Percentiles rank a stretch among this genome's conserved stretches.
These are phyloP conservation scores for Deroplatys truncata DNA, from an alignment of 2,888 invertebrate genomes.

Conservation along the genomic window DNA sequence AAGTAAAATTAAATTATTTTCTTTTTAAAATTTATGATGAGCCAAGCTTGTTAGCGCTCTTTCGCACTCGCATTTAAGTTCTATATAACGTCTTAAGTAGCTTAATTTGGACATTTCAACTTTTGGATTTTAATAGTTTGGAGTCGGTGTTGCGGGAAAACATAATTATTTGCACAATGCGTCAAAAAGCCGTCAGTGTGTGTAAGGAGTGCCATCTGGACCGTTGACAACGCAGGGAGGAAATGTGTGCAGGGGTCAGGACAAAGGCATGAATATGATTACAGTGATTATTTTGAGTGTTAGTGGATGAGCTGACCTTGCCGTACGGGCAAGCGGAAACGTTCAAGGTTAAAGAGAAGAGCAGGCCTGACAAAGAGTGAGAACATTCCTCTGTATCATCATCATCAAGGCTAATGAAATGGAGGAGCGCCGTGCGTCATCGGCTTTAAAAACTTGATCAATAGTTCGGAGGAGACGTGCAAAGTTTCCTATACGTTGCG, in stretches of 20 bases:
- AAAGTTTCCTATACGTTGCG: too few species aligned
- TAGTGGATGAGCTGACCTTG: constrained; percentile 47
- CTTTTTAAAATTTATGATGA: too few species aligned
- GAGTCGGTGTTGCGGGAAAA: too few species aligned
- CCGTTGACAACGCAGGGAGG: neutral
- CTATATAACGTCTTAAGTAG: too few species aligned
- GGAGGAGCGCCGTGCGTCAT: constrained; percentile 10
- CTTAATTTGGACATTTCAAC: too few species aligned
- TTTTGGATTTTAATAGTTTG: too few species aligned
- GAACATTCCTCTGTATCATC: neutral
- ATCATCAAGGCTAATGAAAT: neutral
- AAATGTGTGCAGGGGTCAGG: constrained; percentile 23
- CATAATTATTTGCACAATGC: too few species aligned
- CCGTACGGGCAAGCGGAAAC: constrained; percentile 39
- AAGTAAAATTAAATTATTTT: too few species aligned
- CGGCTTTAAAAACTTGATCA: neutral
- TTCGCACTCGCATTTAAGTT: too few species aligned
- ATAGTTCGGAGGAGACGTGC: neutral
- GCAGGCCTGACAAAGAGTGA: constrained; percentile 6
- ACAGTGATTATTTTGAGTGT: constrained; percentile 25
- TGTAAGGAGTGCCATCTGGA: neutral
- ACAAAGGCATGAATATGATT: constrained; percentile 38
- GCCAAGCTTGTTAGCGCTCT: too few species aligned
- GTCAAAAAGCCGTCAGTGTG: too few species aligned
- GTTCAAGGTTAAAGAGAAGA: constrained; percentile 28